A percentile compares a stretch with the other conserved stretches of the same genome.
Evolutionary conservation across 2,888 invertebrate genomes (phyloP).

Genomic region (Coremacera marginata): DNA sequence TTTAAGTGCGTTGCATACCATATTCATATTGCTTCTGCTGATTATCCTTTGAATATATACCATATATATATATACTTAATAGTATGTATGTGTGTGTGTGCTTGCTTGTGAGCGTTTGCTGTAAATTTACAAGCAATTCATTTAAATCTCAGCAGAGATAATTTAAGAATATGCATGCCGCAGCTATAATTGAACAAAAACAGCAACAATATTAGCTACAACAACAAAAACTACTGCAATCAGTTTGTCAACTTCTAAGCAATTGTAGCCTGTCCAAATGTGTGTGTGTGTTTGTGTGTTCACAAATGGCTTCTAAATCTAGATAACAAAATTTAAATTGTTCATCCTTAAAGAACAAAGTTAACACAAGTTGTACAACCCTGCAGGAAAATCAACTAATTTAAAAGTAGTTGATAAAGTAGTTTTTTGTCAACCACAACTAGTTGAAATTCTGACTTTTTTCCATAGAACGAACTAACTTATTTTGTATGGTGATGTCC

Average conservation of each 20-base stretch:
- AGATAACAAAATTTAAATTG: conserved; percentile 34
- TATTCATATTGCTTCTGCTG: too few species aligned
- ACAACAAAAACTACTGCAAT: not conserved
- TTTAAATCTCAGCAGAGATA: conserved; percentile 33
- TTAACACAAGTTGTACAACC: not conserved
- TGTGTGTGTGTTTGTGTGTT: not conserved
- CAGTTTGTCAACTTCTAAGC: too few species aligned
- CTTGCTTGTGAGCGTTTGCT: not conserved
- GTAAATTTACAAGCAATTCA: conserved; percentile 21
- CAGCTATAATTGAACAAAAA: conserved; percentile 22
- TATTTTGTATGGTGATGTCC: too few species aligned
- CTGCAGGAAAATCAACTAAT: too few species aligned
- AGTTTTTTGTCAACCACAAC: too few species aligned
- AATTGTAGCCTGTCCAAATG: not conserved
- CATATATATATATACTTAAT: too few species aligned
- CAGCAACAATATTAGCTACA: not conserved
- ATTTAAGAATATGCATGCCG: conserved; percentile 26
- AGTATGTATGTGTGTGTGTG: not conserved
- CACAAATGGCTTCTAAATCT: conserved; percentile 3
- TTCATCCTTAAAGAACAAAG: conserved; percentile 21
- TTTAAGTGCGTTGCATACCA: too few species aligned
- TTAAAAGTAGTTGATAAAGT: too few species aligned
- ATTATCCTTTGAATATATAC: too few species aligned
- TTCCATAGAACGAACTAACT: too few species aligned
- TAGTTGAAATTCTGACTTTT: too few species aligned